Conservation (phyloP, 2,797 vertebrate genomes). For the Peromyscus melanophrys region DNA sequence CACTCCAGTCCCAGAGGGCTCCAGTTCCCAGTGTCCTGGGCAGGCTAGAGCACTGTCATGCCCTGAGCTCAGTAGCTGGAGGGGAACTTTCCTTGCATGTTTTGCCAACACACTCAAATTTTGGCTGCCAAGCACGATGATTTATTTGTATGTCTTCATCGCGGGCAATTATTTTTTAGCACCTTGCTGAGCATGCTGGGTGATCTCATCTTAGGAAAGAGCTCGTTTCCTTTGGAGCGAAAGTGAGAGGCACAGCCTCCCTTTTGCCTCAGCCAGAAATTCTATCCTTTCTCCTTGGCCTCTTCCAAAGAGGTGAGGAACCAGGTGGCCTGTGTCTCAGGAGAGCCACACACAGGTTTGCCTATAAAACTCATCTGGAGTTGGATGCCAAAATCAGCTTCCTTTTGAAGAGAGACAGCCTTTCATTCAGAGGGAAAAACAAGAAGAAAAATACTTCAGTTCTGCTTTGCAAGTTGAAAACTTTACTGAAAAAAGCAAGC, state of each 20-base stretch:
- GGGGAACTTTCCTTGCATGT: not conserved
- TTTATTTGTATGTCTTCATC: slow-evolving; percentile 82
- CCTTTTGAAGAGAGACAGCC: not conserved
- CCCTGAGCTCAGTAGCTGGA: slow-evolving; percentile 1
- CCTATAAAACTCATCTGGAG: not conserved
- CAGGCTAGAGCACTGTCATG: not conserved
- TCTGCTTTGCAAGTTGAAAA: slow-evolving; percentile 46
- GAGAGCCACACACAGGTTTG: not conserved
- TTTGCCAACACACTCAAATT: slow-evolving; percentile 71
- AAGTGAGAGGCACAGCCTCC: slow-evolving; percentile 10
- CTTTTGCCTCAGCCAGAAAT: slow-evolving; percentile 18
- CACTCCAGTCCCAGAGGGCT: not conserved
- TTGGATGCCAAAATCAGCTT: not conserved
- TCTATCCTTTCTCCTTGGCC: not conserved
- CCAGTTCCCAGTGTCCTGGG: not conserved
- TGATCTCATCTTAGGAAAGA: slow-evolving; percentile 72
- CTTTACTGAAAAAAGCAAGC: not conserved
- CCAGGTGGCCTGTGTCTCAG: not conserved
- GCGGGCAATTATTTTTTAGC: slow-evolving; percentile 80
- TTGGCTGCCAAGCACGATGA: slow-evolving; percentile 59
- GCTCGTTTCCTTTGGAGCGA: slow-evolving; percentile 26
- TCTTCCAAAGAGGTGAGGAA: not conserved
- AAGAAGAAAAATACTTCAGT: not conserved
- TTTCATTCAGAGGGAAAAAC: not conserved
- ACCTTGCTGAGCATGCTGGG: slow-evolving; percentile 72